Evolutionary conservation across 2,797 vertebrate species (phyloP), one percentile per base, ranked within the genome.

Genomic region (Xiphophorus birchmanni): DNA sequence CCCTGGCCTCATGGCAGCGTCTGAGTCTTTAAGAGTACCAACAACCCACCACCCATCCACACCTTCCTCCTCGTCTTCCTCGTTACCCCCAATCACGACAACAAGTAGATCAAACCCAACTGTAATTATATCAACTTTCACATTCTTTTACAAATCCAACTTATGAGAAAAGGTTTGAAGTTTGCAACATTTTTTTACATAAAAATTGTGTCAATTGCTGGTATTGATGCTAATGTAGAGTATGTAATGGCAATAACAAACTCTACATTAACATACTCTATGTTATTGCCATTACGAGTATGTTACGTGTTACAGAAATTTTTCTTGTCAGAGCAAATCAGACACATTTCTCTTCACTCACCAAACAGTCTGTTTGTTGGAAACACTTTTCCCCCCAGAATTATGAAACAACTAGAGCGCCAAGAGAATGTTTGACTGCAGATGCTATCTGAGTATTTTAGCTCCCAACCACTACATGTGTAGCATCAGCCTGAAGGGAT

Each of bases 11-110:
- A 78, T 80, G 82, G 84, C 86, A 88, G 81, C 54, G 87, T 91
- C 91, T 91, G 91, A 93, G 86, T 84, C 87, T 86, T 81, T 91
- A 90, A 91, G 85, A 91, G 81, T 73, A 75, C 78, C 72, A 32
- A 73, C 81, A 54, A 73, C 78, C 47, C 77, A 78, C 82, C 73
- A 26, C 52, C 54, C 81, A 81, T 60, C 71, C 54, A 84, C 84
- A 83, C 89, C 84, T 85, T 81, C 83, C 69, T 76, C 84, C 56
- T 73, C 80, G 58, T 44, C 35, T 44, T 3, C 73, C 54, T 71
- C 72, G 32, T 32, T 45, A n/a, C 54, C n/a, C 48, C 52, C 45
- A 37, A 76, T 29, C 73, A 56, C 45, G 4, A 60, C 54, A 75
- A 44, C 82, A 80, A 74, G 60, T 45, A 80, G 63, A 60, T 67